Evolutionary conservation across 2,888 invertebrate species (phyloP).

Genomic region (Temnothorax unifasciatus): DNA sequence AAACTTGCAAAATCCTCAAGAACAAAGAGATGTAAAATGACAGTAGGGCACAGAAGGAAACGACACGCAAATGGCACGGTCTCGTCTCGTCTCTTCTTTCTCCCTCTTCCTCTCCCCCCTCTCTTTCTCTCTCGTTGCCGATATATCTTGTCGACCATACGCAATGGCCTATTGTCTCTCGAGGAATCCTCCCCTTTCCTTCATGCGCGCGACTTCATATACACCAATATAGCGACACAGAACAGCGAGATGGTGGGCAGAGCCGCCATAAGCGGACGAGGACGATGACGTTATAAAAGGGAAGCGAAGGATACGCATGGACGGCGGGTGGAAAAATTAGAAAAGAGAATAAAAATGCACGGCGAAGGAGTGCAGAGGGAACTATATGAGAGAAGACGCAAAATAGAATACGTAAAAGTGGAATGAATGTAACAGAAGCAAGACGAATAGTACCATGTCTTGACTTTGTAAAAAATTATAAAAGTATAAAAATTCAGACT

Average conservation of each 20-base stretch:
- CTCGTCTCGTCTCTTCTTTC: not conserved
- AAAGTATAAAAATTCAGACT: not conserved
- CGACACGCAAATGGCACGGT: constrained; percentile 41
- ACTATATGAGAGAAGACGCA: not conserved
- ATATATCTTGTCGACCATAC: constrained; percentile 81
- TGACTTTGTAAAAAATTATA: not conserved
- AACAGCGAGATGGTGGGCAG: constrained; percentile 40
- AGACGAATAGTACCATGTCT: not conserved
- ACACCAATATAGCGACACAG: constrained; percentile 54
- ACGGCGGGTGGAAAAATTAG: constrained; percentile 54
- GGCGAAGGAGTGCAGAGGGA: constrained; percentile 27
- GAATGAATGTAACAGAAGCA: not conserved
- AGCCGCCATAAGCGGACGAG: not conserved
- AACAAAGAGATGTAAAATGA: constrained; percentile 61
- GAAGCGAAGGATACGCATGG: constrained; percentile 40
- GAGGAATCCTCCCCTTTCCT: constrained; percentile 72
- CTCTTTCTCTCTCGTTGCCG: constrained; percentile 49
- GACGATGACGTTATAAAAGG: constrained; percentile 30
- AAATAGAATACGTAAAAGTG: not conserved
- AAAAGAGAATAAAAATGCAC: constrained; percentile 59
- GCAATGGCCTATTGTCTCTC: constrained; percentile 82
- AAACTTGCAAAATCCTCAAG: constrained; percentile 79
- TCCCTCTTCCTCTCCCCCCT: not conserved
- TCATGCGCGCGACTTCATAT: constrained; percentile 70
- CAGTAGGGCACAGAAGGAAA: constrained; percentile 49